These are phyloP conservation scores for Himalopsyche japonica DNA, from an alignment of 2,888 invertebrate species.

Conservation along the genomic window DNA sequence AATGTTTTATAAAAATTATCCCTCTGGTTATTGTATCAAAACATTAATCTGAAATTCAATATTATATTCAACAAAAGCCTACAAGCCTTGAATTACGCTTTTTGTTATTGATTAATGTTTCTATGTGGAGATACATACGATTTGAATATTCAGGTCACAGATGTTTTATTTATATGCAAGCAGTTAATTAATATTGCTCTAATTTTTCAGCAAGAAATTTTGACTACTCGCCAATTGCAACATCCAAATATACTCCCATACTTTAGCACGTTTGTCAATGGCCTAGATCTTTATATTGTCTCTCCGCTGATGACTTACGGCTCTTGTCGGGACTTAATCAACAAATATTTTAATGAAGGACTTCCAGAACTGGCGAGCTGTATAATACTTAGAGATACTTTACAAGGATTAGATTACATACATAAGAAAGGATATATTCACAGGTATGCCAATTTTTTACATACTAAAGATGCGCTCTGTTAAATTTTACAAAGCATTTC, in stretches of 20 bases:
- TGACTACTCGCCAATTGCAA: slow-evolving; percentile 73
- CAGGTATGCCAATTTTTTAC: slow-evolving; percentile 57
- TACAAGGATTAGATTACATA: slow-evolving; percentile 81
- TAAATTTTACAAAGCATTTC: too few species aligned
- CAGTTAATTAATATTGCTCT: neutral
- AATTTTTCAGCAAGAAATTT: slow-evolving; percentile 73
- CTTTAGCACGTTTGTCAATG: slow-evolving; percentile 75
- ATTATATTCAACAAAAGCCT: too few species aligned
- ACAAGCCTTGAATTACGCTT: too few species aligned
- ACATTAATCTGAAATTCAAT: too few species aligned
- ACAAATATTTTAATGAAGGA: slow-evolving; percentile 75
- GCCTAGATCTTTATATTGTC: slow-evolving; percentile 77
- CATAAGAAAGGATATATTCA: slow-evolving; percentile 85
- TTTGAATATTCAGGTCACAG: neutral
- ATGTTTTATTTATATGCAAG: neutral
- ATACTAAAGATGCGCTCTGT: too few species aligned
- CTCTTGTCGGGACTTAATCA: slow-evolving; percentile 78
- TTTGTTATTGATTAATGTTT: neutral
- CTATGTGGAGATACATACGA: neutral
- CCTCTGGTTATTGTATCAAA: too few species aligned
- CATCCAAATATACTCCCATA: slow-evolving; percentile 80
- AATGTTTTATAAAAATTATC: too few species aligned
- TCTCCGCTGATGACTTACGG: slow-evolving; percentile 85
- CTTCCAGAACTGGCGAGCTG: slow-evolving; percentile 82
- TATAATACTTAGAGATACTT: slow-evolving; percentile 75